Conservation (phyloP, 2,113 vertebrate genomes). For the Himantopus leucocephalus region DNA sequence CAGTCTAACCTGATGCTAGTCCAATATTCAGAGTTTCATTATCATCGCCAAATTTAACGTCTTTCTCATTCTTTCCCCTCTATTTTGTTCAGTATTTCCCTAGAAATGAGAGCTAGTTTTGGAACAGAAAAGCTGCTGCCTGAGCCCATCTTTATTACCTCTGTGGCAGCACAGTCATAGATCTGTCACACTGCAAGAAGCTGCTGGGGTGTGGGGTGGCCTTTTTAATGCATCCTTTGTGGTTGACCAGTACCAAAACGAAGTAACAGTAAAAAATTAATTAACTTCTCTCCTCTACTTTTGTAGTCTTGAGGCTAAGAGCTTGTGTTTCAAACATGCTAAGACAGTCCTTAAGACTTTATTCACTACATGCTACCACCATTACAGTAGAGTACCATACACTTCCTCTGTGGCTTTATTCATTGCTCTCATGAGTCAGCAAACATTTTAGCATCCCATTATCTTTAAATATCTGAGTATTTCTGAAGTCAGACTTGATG, state of each 20-base stretch:
- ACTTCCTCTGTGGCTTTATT: background rate
- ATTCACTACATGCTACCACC: background rate
- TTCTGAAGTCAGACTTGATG: background rate
- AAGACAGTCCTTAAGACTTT: background rate
- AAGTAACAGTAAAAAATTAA: background rate
- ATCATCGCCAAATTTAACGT: background rate
- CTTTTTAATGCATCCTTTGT: background rate
- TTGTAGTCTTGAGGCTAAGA: background rate
- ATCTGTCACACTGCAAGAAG: background rate
- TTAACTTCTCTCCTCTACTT: background rate
- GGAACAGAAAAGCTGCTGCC: background rate
- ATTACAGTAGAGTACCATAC: background rate
- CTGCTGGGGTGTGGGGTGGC: background rate
- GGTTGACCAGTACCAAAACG: background rate
- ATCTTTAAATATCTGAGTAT: background rate
- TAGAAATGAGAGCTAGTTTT: constrained; percentile 8
- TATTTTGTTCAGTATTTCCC: background rate
- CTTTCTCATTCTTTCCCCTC: background rate
- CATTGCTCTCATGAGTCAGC: background rate
- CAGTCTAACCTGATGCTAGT: background rate
- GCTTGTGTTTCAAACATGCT: background rate
- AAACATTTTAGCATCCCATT: background rate
- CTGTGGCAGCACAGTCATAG: background rate
- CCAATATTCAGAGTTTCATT: constrained; percentile 20
- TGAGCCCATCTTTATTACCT: background rate